phyloP scores from a whole-genome alignment of 2,797 vertebrate species.

The Manis pentadactyla region DNA sequence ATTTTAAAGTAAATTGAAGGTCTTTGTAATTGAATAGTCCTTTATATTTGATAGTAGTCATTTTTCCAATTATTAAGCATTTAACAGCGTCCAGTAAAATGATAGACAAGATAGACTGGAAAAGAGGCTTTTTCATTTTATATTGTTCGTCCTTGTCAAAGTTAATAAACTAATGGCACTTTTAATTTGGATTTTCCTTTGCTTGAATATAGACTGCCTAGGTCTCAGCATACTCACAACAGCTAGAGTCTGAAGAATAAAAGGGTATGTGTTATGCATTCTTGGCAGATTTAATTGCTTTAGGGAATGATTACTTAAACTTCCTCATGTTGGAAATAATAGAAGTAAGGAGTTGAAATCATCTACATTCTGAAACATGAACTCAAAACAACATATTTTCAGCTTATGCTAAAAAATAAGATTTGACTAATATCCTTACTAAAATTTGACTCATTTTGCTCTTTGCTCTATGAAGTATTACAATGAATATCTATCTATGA shows the following conservation, averaged over 20 bases:
- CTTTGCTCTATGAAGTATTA: not conserved
- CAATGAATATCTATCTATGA: not conserved
- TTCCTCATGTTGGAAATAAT: not conserved
- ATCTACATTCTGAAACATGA: not conserved
- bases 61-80: not conserved
- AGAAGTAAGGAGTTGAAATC: not conserved
- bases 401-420: not conserved
- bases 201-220: not conserved
- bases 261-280: not conserved
- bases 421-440: not conserved
- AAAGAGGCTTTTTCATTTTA: not conserved
- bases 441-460: not conserved
- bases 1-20: not conserved
- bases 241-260: not conserved
- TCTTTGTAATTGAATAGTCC: not conserved
- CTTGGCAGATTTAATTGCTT: not conserved
- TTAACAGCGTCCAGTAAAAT: not conserved
- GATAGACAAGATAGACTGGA: not conserved
- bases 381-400: not conserved
- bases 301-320: not conserved
- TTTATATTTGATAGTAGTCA: not conserved
- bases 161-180: not conserved
- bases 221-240: not conserved
- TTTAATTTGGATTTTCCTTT: not conserved
- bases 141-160: not conserved